Evolutionary conservation across 2,888 invertebrate species (phyloP), one percentile per base, ranked within the genome.

Genomic region (Gymnosoma rotundatum): DNA sequence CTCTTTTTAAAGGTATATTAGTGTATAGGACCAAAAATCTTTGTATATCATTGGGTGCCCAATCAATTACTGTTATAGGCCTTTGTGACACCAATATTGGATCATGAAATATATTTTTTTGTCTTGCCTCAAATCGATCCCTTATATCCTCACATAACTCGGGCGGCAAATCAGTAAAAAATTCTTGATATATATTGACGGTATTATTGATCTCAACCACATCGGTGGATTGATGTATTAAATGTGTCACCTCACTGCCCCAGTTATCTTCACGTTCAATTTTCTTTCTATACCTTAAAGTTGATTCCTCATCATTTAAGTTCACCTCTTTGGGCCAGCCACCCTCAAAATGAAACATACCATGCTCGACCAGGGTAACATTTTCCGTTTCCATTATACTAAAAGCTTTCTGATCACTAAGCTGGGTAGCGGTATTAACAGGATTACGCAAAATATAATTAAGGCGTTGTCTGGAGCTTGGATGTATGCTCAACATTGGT

Each of bases 261-360:
- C 96, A 97, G 73, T 92, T 92, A 88, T 97, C 97, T 83, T 97
- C 97, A 87, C 96, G 96, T 90, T 95, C 95, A 25, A 96, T 93
- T 90, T 96, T 96, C 86, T 97, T 96, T 72, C 96, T 93, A 91
- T 95, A 95, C 72, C 97, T 94, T 56, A 93, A 90, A 10, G 95
- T 94, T 88, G 95, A 95, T 87, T 97, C 97, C 87, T 95, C 94
- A 88, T 95, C 95, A 63, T 93, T 91, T 80, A 93, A 91, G 86
- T 94, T 94, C 12, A 95, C 93, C 86, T 97, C 97, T 88, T 95
- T 95, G 1, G 97, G 96, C 97, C 97, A 97, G 20, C 97, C 97
- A 82, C 97, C 97, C 91, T 97, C 97, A 16, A 93, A 93, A 90
- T 97, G 97, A 87, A 94, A 94, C 89, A 97, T 94, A 12, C 95